A percentile compares a stretch with the other conserved stretches of the same genome.
Conservation (phyloP, 2,888 invertebrate species). For the Agrotis exclamationis region DNA sequence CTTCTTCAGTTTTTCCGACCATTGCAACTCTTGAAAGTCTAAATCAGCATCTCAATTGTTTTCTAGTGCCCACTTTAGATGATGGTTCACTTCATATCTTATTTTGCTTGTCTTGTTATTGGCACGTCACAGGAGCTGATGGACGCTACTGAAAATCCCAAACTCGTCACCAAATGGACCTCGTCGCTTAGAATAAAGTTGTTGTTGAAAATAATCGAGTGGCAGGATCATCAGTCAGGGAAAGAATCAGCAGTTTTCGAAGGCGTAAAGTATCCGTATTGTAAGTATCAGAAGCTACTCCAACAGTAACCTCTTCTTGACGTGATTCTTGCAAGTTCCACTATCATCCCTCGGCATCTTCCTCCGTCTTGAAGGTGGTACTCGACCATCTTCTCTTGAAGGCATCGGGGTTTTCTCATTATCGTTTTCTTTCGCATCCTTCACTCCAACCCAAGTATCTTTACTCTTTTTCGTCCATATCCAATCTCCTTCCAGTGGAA, state of each 20-base stretch:
- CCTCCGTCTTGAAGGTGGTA: slow-evolving; percentile 69
- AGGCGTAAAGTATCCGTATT: not conserved
- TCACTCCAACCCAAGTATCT: slow-evolving; percentile 70
- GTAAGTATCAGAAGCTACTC: slow-evolving; percentile 4
- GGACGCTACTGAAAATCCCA: too few relatives aligned
- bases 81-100: too few relatives aligned
- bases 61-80: not conserved
- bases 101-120: too few relatives aligned
- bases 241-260: slow-evolving; percentile 4
- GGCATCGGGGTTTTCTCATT: slow-evolving; percentile 77
- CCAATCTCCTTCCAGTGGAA: slow-evolving; percentile 82
- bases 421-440: slow-evolving; percentile 55
- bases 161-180: too few relatives aligned
- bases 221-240: not conserved
- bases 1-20: not conserved
- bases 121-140: too few relatives aligned
- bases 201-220: not conserved
- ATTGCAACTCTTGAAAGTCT: not conserved
- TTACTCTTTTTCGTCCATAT: slow-evolving; percentile 81
- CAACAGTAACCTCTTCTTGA: slow-evolving; percentile 71
- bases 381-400: slow-evolving; percentile 45
- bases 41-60: not conserved
- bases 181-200: too few relatives aligned
- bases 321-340: slow-evolving; percentile 35
- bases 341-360: slow-evolving; percentile 52